These are phyloP conservation scores for Callipepla squamata DNA, from an alignment of 2,113 vertebrate genomes.

Conservation along the genomic window DNA sequence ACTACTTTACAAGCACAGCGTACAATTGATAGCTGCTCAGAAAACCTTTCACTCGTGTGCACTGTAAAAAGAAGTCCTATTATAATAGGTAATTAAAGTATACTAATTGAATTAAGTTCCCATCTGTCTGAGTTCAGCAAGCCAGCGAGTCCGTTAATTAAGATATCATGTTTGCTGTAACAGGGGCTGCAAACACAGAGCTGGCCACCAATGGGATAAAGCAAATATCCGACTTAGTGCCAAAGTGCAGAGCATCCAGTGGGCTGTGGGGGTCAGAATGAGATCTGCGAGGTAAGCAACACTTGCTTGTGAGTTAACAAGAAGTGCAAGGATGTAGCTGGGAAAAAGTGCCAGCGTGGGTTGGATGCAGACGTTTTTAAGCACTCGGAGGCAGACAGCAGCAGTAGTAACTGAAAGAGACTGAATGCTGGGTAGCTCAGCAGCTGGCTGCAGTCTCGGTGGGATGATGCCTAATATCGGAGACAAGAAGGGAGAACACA, in stretches of 20 bases:
- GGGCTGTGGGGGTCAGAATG: neutral
- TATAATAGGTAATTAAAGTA: conserved; percentile 77
- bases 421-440: fast-evolving
- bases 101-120: conserved; percentile 81
- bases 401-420: fast-evolving
- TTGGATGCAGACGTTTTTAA: fast-evolving
- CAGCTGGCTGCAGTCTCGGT: neutral
- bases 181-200: conserved; percentile 56
- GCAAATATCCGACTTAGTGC: neutral
- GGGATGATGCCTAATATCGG: neutral
- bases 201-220: neutral
- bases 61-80: conserved; percentile 55
- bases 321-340: neutral
- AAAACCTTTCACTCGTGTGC: conserved; percentile 26
- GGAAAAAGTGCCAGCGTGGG: too few species aligned
- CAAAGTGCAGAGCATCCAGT: neutral
- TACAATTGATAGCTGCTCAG: neutral
- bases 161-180: conserved; percentile 66
- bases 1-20: neutral
- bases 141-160: conserved; percentile 74
- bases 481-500: neutral
- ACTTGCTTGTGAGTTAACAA: neutral
- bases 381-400: fast-evolving
- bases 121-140: conserved; percentile 78
- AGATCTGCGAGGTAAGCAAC: neutral